Evolutionary conservation across 2,888 invertebrate genomes (phyloP), one percentile per base, ranked within the genome.

Genomic region (Mythimna lalbum): DNA sequence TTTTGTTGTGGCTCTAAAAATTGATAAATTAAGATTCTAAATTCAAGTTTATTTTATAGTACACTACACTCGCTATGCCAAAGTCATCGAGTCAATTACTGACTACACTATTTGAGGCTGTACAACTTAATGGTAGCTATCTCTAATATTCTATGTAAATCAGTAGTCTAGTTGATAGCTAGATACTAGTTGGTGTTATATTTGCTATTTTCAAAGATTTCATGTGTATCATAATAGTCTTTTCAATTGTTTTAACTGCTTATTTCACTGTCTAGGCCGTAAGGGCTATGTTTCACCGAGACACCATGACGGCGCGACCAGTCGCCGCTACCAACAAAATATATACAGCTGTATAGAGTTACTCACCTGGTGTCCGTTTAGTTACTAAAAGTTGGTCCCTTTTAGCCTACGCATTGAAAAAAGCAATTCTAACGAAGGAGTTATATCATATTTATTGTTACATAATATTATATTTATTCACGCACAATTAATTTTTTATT

Each of bases 61-160:
- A 63, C 55, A 61, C 53, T 67, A 67, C 64, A 79, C 50, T 65
- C 19, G 78, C 73, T 64, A 73, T 78, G 69, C 68, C 79, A 80
- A 80, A 77, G 77, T 71, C 74, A 71, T 74, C 43, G 49, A 71
- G 84, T 82, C 84, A 84, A 78, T 82, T 84, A 83, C 47, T 73
- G 85, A 66, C 80, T 70, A 47, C 33, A 66, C 47, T 81, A 67
- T 63, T 76, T 53, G 82, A 82, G 85, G 80, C 85, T 82, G 71
- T 84, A 59, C 66, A 66, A 72, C 59, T 57, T 63, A 63, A 70
- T 56, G 60, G 65, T 80, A 71, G 71, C 69, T 82, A 67, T 72
- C 49, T 73, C 62, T 78, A 56, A 66, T 73, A 73, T 57, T 68
- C 52, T 75, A 80, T 62, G 61, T 80, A 69, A 80, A 63, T 65